Evolutionary conservation across 2,113 vertebrate genomes (phyloP).

Genomic region (Drymodes brunneopygia): DNA sequence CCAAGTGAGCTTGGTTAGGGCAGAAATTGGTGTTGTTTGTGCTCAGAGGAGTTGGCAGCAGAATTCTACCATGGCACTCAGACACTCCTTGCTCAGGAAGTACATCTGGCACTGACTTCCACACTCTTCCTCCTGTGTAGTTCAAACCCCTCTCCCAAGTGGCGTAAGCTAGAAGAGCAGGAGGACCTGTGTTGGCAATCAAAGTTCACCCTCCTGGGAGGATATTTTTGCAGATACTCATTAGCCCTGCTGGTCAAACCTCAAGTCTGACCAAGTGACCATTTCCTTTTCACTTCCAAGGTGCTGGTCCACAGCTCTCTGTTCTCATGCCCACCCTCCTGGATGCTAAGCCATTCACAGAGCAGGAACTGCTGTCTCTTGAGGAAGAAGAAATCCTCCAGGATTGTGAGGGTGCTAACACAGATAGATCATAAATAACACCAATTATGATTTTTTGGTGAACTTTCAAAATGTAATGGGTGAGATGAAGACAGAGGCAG

Average conservation of each 20-base stretch:
- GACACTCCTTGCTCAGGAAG: neutral
- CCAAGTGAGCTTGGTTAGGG: neutral
- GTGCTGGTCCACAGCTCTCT: neutral
- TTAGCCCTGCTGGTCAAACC: neutral
- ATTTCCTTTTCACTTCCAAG: neutral
- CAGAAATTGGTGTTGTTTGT: neutral
- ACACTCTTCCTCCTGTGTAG: neutral
- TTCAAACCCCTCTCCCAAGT: neutral
- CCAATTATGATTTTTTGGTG: neutral
- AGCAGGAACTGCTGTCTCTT: neutral
- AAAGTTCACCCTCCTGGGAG: neutral
- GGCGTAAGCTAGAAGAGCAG: neutral
- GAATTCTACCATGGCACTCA: neutral
- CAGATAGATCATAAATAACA: neutral
- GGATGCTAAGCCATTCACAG: no score
- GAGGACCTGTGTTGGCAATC: neutral
- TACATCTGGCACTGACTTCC: neutral
- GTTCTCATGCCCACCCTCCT: no score
- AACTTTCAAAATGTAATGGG: neutral
- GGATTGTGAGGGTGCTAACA: neutral
- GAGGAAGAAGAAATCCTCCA: neutral
- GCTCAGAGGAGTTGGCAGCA: neutral
- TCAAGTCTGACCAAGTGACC: neutral
- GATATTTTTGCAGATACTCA: neutral
- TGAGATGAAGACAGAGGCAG: neutral